Base-by-base conservation (phyloP, 2,113 vertebrate species). In the Pithys albifrons region DNA sequence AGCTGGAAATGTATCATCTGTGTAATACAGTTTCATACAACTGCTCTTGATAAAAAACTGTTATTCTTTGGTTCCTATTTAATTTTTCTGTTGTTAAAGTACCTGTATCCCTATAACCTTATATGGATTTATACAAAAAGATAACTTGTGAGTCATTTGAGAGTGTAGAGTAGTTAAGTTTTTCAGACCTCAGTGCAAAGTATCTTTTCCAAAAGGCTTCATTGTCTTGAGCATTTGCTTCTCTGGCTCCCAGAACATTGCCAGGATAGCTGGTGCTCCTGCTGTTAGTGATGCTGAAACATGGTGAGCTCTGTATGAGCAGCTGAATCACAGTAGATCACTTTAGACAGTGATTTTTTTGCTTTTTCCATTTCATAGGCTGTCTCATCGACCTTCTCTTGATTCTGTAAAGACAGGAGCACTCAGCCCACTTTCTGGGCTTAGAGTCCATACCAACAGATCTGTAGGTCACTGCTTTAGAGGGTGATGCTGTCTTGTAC, bases 301-400 rank as follows among this genome's bases (percentile, higher is more conserved):
- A 2, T 1, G 10, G 52, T 29, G 37, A 91, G 52, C 81, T 59
- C 75, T 59, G 25, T 48, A 18, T 39, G 57, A 89, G 76, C 81
- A 76, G 78, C 87, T 83, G 86, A 51, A 79, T 88, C 3, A 5
- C 82, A 57, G 6, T n/a, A 65, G 57, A 52, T 81, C 57, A 35
- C 85, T 93, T 93, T 25, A 93, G 92, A 86, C 80, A 92, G 76
- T 57, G 70, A 22, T 67, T 88, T 67, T 94, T 72, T 73, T 66
- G 29, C 41, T 89, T 95, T 95, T 95, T 96, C 91, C 78, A 92
- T 94, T 97, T 91, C 92, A 91, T 81, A 74, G 91, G 35, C 65
- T 81, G 28, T 58, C 85, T 80, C 58, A 87, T 95, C 4, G 69
- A 85, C 88, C 74, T 51, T 73, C 43, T 88, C 81, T 93, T 86